A percentile compares a stretch with the other conserved stretches of the same genome.
phyloP scores from a whole-genome alignment of 2,797 vertebrate genomes.

The Antrozous pallidus region DNA sequence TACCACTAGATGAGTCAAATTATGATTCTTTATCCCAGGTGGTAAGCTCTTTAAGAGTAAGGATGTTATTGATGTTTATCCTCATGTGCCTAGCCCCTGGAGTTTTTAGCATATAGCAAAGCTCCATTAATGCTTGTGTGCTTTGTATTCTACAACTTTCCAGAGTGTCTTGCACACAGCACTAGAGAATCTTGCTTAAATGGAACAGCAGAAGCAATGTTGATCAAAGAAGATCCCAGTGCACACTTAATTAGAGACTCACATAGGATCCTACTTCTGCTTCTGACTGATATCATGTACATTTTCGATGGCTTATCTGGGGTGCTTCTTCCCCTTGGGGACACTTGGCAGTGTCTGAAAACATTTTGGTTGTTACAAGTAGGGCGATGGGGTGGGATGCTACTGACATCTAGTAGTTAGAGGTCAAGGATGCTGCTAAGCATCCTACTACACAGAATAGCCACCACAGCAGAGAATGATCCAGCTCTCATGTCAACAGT shows the following conservation, averaged over 20 bases:
- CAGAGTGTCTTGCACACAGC: no score
- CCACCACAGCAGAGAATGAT: neutral
- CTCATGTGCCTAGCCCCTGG: neutral
- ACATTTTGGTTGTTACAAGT: neutral
- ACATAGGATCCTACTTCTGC: rapidly evolving
- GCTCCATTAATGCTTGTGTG: no score
- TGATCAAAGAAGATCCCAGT: neutral
- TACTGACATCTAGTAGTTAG: neutral
- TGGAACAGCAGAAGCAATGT: neutral
- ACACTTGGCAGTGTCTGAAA: neutral
- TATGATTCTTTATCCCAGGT: neutral
- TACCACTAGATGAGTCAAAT: neutral
- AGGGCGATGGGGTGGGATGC: neutral
- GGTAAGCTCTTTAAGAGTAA: neutral
- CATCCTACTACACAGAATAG: no score
- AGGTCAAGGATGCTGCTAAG: neutral
- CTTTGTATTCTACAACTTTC: neutral
- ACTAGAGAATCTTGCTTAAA: neutral
- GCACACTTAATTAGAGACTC: neutral
- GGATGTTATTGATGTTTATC: neutral
- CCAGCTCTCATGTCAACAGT: neutral
- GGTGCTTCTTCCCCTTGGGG: neutral
- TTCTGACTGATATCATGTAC: neutral
- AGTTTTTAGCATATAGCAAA: neutral
- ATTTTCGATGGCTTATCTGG: neutral